phyloP scores from a whole-genome alignment of 2,797 vertebrate species.

The Tamandua tetradactyla region DNA sequence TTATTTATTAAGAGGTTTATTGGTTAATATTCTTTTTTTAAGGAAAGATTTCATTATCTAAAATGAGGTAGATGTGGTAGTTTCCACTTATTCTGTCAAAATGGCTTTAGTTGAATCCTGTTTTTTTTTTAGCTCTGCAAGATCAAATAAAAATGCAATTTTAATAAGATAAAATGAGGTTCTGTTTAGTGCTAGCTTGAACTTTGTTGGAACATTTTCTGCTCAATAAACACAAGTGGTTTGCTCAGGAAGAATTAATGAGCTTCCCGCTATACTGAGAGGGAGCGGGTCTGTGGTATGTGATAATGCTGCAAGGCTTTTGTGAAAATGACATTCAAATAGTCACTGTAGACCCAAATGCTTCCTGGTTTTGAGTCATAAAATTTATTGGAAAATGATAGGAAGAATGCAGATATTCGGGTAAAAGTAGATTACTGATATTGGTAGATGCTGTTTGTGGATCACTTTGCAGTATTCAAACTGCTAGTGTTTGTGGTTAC shows the following conservation, averaged over 20 bases:
- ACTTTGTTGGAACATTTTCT: slow-evolving; percentile 37
- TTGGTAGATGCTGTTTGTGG: accelerated
- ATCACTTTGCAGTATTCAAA: accelerated
- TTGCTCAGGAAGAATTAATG: neutral
- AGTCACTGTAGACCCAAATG: neutral
- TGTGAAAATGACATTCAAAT: neutral
- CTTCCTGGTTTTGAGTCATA: accelerated
- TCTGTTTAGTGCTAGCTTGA: slow-evolving; percentile 22
- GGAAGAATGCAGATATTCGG: accelerated
- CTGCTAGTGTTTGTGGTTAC: accelerated
- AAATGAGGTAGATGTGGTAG: neutral
- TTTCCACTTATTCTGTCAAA: neutral
- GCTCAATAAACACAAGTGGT: neutral
- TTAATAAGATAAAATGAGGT: slow-evolving; percentile 46
- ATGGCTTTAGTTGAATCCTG: neutral
- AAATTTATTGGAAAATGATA: accelerated
- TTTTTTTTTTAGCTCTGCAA: slow-evolving; percentile 15
- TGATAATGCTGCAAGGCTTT: neutral
- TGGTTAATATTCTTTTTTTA: neutral
- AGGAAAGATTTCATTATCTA: neutral
- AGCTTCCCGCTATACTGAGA: neutral
- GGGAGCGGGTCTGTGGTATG: neutral
- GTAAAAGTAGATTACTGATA: accelerated
- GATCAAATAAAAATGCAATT: slow-evolving; percentile 38
- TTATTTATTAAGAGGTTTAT: neutral